phyloP scores from a whole-genome alignment of 2,888 invertebrate genomes.

The Stramonita haemastoma region DNA sequence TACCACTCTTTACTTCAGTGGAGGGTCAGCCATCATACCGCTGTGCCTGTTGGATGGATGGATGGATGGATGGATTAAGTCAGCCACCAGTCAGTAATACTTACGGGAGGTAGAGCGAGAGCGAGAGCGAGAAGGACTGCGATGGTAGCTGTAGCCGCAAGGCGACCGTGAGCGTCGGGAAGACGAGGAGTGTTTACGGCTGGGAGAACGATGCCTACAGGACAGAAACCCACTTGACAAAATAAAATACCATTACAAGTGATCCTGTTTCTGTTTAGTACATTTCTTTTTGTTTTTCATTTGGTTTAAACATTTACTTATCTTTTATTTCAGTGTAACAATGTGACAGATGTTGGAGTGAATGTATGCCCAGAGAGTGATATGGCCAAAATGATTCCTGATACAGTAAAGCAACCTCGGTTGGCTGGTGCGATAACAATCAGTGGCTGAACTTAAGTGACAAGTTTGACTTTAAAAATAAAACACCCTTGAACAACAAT shows the following conservation, averaged over 20 bases:
- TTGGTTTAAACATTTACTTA: neutral
- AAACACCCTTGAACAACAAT: too few relatives aligned
- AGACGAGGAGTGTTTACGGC: slow-evolving; percentile 42
- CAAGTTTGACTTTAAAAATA: too few relatives aligned
- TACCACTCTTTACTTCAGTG: too few relatives aligned
- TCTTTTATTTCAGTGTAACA: too few relatives aligned
- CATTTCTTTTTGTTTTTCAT: neutral
- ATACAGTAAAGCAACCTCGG: too few relatives aligned
- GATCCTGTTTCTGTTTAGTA: neutral
- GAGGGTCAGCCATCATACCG: neutral
- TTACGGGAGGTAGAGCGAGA: slow-evolving; percentile 90
- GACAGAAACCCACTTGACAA: neutral
- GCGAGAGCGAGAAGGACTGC: slow-evolving; percentile 87
- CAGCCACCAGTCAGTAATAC: slow-evolving; percentile 76
- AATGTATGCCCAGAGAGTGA: too few relatives aligned
- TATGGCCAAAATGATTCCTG: too few relatives aligned
- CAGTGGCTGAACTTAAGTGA: too few relatives aligned
- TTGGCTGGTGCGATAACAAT: too few relatives aligned
- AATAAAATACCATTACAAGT: neutral
- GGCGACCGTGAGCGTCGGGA: slow-evolving; percentile 84
- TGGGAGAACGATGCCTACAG: slow-evolving; percentile 43
- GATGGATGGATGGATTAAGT: neutral
- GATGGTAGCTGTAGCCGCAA: slow-evolving; percentile 85
- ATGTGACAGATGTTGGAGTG: too few relatives aligned
- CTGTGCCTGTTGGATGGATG: neutral